These are phyloP conservation scores for Aurelia coerulea DNA, from an alignment of 30 jellyfish, hydroid and myxozoan genomes.

Conservation along the genomic window DNA sequence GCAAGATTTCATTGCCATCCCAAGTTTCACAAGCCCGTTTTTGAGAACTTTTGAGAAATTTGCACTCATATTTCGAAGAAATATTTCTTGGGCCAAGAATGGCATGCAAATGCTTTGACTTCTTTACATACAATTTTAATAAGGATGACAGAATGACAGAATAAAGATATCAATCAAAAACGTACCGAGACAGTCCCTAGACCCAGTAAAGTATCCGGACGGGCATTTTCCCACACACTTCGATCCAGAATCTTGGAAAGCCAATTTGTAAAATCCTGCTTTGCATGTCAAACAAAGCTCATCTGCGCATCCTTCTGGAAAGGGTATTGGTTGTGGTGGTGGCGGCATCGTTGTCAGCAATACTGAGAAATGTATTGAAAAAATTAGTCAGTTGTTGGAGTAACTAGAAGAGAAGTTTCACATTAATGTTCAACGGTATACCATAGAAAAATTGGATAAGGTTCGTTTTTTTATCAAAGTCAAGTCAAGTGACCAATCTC, in stretches of 20 bases:
- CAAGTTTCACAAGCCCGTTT: too few species aligned
- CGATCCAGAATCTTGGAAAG: neutral
- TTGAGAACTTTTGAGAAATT: too few species aligned
- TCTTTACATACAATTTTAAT: neutral
- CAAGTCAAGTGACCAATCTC: too few species aligned
- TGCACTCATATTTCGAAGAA: too few species aligned
- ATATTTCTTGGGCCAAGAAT: too few species aligned
- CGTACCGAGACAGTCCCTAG: conserved; percentile 41
- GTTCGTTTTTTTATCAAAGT: too few species aligned
- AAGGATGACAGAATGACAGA: neutral
- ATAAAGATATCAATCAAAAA: neutral
- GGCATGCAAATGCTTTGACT: neutral
- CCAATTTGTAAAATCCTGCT: conserved; percentile 30
- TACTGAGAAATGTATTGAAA: neutral
- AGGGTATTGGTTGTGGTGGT: conserved; percentile 6
- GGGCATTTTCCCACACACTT: conserved; percentile 51
- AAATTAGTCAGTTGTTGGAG: neutral
- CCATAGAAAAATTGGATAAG: too few species aligned
- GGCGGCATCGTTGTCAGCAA: neutral
- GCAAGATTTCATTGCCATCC: too few species aligned
- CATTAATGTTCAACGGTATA: too few species aligned
- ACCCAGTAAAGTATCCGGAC: conserved; percentile 23
- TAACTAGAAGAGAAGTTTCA: neutral
- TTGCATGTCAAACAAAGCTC: conserved; percentile 30
- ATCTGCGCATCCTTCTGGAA: conserved; percentile 67